Base-by-base conservation (phyloP, 2,113 vertebrate species). In the Todiramphus saurophagus region DNA sequence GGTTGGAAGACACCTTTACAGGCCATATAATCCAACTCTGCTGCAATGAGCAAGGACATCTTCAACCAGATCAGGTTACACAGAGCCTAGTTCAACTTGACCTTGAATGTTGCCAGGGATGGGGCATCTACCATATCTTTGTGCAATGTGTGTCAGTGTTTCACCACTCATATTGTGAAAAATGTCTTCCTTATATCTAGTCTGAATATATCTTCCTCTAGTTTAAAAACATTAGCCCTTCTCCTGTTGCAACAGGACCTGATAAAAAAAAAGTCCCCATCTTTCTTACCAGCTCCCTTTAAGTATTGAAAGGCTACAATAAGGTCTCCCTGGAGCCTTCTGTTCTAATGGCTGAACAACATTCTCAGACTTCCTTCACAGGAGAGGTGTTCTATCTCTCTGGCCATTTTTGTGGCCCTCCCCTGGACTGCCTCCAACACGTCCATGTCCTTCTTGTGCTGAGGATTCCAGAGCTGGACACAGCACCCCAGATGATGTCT, bases 81-180 rank as follows among this genome's bases (percentile, higher is more conserved):
- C 16, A 63, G 64, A 68, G 6, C 6, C 13, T 13, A 0, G 2
- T 59, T 23, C 27, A 83, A 7, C 1, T 1, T 33, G 18, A 44
- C 8, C 15, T 50, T 21, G 8, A 66, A 41, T 8, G 4, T 56
- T 72, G 35, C 35, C 35, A 58, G 16, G 24, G 9, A 31, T 24
- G 27, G 21, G 8, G 1, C 10, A 48, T 59, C 60, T 31, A 27
- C 9, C 12, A 50, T 0, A 2, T 25, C 13, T 19, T 11, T 8
- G 12, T 9, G 6, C 1, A 55, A 17, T 1, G 2, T 16, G 20
- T 50, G 39, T 23, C 30, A 56, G 24, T 10, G 17, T 35, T 41
- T 68, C 37, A 18, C 6, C 30, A 35, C 13, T 3, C 4, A 28
- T 9, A 44, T 31, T 17, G 13, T 7, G 73, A 60, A 83, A 59